Percentiles rank a stretch among this genome's conserved stretches.
Evolutionary conservation across 2,113 vertebrate genomes (phyloP).

Genomic region (Cynocephalus volans): DNA sequence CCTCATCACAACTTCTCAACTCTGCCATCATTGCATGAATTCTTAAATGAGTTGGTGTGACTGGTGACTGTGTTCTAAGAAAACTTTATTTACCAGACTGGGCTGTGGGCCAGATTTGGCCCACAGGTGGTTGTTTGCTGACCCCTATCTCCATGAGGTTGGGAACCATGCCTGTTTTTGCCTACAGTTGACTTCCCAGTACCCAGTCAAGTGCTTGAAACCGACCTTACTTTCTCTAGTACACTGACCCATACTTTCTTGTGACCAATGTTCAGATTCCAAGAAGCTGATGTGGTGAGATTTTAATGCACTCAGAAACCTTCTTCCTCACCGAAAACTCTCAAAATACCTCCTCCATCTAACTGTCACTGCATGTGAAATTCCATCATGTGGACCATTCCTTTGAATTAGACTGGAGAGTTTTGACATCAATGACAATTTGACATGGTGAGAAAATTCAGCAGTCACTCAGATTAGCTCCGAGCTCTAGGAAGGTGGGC

Average conservation of each 20-base stretch:
- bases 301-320: no score
- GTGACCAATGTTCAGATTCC: not conserved
- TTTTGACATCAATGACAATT: no score
- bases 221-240: not conserved
- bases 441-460: no score
- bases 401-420: no score
- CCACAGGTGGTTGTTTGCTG: not conserved
- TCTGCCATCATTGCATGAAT: not conserved
- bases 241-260: not conserved
- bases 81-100: conserved; percentile 11
- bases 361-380: no score
- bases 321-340: no score
- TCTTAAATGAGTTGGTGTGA: not conserved
- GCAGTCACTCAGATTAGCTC: no score
- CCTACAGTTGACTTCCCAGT: not conserved
- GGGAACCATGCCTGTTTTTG: not conserved
- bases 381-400: no score
- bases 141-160: not conserved
- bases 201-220: not conserved
- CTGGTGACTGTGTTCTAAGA: conserved; percentile 24
- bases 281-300: not conserved
- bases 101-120: not conserved
- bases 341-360: no score
- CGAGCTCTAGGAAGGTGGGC: no score
- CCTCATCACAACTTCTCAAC: not conserved